Evolutionary conservation across 2,888 invertebrate genomes (phyloP).

Genomic region (Drosophila helvetica): DNA sequence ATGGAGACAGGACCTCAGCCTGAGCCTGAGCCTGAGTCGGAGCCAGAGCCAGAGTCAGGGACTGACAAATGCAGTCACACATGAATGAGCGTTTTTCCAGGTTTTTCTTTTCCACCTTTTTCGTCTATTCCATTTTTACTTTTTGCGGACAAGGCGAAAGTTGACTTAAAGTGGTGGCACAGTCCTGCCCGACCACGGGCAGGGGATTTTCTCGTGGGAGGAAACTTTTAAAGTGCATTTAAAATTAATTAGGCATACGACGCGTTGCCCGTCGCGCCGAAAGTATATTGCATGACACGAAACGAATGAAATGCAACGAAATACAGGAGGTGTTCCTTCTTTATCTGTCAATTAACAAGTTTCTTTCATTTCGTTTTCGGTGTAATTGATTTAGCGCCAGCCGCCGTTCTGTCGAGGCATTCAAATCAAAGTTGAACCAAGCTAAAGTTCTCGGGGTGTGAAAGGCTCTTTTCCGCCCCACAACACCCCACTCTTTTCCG

Average conservation of each 20-base stretch:
- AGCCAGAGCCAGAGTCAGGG: constrained; percentile 22
- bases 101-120: constrained; percentile 21
- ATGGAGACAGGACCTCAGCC: constrained; percentile 18
- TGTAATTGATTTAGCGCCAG: constrained; percentile 67
- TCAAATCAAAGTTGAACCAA: constrained; percentile 71
- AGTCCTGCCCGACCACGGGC: constrained; percentile 2
- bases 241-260: constrained; percentile 74
- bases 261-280: constrained; percentile 44
- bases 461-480: constrained; percentile 37
- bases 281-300: constrained; percentile 28
- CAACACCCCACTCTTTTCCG: not conserved
- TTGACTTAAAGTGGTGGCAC: constrained; percentile 55
- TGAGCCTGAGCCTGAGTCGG: constrained; percentile 16
- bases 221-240: constrained; percentile 72
- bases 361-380: constrained; percentile 32
- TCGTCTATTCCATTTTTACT: constrained; percentile 21
- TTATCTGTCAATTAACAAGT: constrained; percentile 66
- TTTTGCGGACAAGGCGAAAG: constrained; percentile 51
- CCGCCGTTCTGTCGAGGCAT: constrained; percentile 35
- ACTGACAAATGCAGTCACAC: constrained; percentile 74
- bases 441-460: constrained; percentile 57
- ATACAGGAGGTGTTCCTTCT: constrained; percentile 7
- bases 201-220: constrained; percentile 8
- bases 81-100: constrained; percentile 54
- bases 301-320: not conserved